Evolutionary conservation across 2,113 vertebrate species (phyloP).

Genomic region (Thamnophis sirtalis): DNA sequence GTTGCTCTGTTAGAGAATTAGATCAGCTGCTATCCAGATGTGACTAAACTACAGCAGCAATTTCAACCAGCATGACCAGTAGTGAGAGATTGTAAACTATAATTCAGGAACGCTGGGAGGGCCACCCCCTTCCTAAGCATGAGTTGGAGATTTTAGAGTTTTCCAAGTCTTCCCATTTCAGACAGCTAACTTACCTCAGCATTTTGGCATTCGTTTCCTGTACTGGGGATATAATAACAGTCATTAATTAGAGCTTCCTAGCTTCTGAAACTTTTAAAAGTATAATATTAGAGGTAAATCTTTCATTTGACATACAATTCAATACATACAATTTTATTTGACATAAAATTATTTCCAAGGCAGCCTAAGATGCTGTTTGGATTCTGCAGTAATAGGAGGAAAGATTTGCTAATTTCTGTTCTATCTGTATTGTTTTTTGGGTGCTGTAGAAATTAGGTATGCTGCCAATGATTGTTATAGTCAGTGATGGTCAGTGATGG

Average conservation of each 20-base stretch:
- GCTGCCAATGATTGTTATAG: conserved; percentile 68
- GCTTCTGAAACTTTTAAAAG: not conserved
- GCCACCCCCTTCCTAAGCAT: not conserved
- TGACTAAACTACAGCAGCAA: not conserved
- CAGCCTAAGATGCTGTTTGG: not conserved
- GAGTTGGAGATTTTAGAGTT: not conserved
- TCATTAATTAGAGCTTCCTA: not conserved
- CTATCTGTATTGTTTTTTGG: not conserved
- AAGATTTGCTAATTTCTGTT: conserved; percentile 22
- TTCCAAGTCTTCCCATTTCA: not conserved
- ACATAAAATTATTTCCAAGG: not conserved
- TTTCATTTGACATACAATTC: not conserved
- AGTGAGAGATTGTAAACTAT: not conserved
- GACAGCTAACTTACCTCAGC: not conserved
- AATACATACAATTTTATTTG: too few species aligned
- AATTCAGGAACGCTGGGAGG: not conserved
- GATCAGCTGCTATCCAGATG: not conserved
- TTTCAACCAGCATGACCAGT: not conserved
- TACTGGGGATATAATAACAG: not conserved
- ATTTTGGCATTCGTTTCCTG: not conserved
- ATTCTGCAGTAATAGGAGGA: not conserved
- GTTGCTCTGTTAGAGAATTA: not conserved
- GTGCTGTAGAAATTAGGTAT: conserved; percentile 53
- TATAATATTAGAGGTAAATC: not conserved
- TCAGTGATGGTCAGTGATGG: conserved; percentile 58